Percentiles rank a stretch among this genome's conserved stretches.
Conservation (phyloP, 2,113 vertebrate species). For the Synodontis membranacea region DNA sequence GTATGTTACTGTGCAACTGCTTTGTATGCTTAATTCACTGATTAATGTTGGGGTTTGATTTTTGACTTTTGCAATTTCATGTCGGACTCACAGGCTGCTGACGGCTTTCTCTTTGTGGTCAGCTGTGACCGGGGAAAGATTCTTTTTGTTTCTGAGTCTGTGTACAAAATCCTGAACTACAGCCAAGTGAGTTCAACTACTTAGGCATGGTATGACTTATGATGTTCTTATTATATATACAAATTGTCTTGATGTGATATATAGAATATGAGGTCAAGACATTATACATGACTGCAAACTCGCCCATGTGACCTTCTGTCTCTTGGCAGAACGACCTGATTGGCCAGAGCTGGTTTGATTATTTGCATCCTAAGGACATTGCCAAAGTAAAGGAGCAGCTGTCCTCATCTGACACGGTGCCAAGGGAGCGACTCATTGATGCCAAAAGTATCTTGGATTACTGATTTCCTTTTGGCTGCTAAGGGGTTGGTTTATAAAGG, state of each 20-base stretch:
- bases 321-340: slow-evolving; percentile 89
- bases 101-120: slow-evolving; percentile 98
- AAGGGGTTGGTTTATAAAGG: background rate
- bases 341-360: slow-evolving; percentile 98
- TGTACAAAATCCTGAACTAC: slow-evolving; percentile 99
- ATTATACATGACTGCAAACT: background rate
- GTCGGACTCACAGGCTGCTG: slow-evolving; percentile 82
- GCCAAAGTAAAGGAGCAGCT: slow-evolving; percentile 99
- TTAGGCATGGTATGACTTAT: slow-evolving; percentile 12
- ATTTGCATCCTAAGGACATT: slow-evolving; percentile 98
- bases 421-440: slow-evolving; percentile 94
- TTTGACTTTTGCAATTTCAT: background rate
- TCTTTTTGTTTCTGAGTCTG: slow-evolving; percentile 97
- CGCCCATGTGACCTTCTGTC: background rate
- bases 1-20: slow-evolving; percentile 75
- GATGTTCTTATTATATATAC: background rate
- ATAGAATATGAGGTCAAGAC: background rate
- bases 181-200: slow-evolving; percentile 82
- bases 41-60: background rate
- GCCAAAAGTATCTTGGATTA: slow-evolving; percentile 84
- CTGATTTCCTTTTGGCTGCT: background rate
- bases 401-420: slow-evolving; percentile 93
- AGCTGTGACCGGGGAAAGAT: slow-evolving; percentile 98
- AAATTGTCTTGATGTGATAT: background rate
- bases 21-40: background rate